A percentile compares a stretch with the other conserved stretches of the same genome.
Evolutionary conservation across 2,113 vertebrate species (phyloP).

Genomic region (Clarias batrachus): DNA sequence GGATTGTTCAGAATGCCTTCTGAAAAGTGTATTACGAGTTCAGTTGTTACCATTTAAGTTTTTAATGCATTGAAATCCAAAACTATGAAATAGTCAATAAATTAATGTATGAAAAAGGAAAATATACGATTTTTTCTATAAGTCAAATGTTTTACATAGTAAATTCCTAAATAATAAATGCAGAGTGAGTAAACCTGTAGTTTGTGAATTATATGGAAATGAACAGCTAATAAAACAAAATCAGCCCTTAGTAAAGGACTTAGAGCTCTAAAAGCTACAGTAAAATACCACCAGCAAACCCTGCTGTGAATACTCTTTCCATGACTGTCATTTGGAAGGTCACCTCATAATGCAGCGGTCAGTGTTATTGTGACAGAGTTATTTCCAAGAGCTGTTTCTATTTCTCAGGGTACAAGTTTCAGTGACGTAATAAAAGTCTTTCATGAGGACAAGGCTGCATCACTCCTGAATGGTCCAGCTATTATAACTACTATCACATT

Average conservation of each 20-base stretch:
- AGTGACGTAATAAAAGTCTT: slow-evolving; percentile 20
- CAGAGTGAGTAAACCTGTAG: not conserved
- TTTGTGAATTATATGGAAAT: not conserved
- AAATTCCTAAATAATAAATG: not conserved
- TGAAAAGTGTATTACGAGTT: not conserved
- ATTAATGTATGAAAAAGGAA: not conserved
- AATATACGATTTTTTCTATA: not conserved
- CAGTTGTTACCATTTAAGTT: not conserved
- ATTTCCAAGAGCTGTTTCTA: slow-evolving; percentile 13
- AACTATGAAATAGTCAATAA: not conserved
- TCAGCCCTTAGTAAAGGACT: not conserved
- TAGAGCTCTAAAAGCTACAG: not conserved
- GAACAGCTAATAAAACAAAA: not conserved
- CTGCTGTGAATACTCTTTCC: slow-evolving; percentile 26
- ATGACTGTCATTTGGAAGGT: slow-evolving; percentile 45
- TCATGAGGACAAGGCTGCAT: slow-evolving; percentile 24
- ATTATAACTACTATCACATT: slow-evolving; percentile 17
- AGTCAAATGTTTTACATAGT: not conserved
- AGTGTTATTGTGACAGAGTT: slow-evolving; percentile 24
- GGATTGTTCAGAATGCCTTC: not conserved
- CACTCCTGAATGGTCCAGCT: not conserved
- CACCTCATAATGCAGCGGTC: slow-evolving; percentile 29
- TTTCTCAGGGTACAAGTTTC: not conserved
- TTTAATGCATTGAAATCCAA: not conserved
- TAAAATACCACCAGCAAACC: not conserved